Percentiles rank a stretch among this genome's conserved stretches.
Evolutionary conservation across 2,888 invertebrate genomes (phyloP).

Genomic region (Sesia apiformis): DNA sequence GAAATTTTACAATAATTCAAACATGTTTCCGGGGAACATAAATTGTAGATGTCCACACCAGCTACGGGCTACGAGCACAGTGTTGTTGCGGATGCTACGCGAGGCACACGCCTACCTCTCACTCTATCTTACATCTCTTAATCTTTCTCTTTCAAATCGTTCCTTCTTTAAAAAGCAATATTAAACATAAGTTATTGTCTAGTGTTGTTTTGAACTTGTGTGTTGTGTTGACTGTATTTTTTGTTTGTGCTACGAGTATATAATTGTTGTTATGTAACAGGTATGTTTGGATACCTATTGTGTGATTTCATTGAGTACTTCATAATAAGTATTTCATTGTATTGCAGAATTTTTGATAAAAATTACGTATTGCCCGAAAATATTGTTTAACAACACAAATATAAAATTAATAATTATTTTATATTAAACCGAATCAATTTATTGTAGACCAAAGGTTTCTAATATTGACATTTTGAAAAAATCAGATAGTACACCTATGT

Average conservation of each 20-base stretch:
- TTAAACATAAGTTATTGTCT: background rate
- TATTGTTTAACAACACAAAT: background rate
- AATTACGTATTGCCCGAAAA: background rate
- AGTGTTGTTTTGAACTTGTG: background rate
- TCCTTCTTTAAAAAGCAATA: constrained; percentile 6
- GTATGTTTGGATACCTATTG: constrained; percentile 12
- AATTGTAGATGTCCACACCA: background rate
- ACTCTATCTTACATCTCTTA: constrained; percentile 12
- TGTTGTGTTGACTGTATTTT: background rate
- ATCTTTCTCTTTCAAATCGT: constrained; percentile 10
- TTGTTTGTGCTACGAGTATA: background rate
- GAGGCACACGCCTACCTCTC: constrained; percentile 19
- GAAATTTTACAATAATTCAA: no score
- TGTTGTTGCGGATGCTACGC: constrained; percentile 9
- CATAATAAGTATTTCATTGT: background rate
- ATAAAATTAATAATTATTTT: no score
- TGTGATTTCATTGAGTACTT: background rate
- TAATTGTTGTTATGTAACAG: constrained; percentile 18
- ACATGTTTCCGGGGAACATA: no score
- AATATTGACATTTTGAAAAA: no score
- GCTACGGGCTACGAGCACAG: constrained; percentile 9
- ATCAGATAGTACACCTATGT: no score
- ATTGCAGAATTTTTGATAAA: background rate
- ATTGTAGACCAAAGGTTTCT: no score
- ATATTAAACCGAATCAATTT: no score